Conservation (phyloP, 2,888 invertebrate genomes). For the Agrotis puta region DNA sequence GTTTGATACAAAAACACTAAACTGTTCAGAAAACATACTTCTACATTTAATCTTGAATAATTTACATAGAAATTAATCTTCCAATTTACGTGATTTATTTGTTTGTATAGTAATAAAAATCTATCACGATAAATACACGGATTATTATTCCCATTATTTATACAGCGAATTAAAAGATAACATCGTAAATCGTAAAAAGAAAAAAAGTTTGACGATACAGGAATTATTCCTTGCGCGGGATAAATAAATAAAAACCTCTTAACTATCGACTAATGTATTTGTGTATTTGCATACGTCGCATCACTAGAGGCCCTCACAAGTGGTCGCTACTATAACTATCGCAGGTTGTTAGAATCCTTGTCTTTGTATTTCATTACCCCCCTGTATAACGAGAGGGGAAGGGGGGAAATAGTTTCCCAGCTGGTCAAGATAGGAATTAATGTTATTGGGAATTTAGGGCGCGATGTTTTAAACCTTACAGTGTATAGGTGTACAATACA, state of each 20-base stretch:
- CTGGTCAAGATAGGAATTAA: constrained; percentile 44
- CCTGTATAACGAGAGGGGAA: constrained; percentile 28
- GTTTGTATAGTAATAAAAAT: constrained; percentile 40
- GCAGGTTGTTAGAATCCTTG: constrained; percentile 62
- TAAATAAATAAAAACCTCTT: constrained; percentile 5
- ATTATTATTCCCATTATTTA: constrained; percentile 37
- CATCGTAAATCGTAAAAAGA: constrained; percentile 42
- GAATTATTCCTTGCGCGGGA: no score
- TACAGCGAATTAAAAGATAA: constrained; percentile 54
- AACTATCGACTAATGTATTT: constrained; percentile 60
- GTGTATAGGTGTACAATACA: not conserved
- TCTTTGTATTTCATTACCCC: constrained; percentile 66
- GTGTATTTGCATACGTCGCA: constrained; percentile 69
- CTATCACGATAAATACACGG: constrained; percentile 15
- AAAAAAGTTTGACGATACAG: not conserved
- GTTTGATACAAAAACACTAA: constrained; percentile 29
- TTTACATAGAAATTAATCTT: constrained; percentile 40
- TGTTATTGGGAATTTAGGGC: constrained; percentile 25
- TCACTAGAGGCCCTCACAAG: constrained; percentile 79
- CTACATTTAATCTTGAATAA: constrained; percentile 49
- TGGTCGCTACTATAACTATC: constrained; percentile 69
- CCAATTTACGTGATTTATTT: constrained; percentile 51
- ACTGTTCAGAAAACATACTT: constrained; percentile 31
- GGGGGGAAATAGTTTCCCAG: constrained; percentile 26
- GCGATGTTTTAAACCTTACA: constrained; percentile 10